These are phyloP conservation scores for Brachyptera risi DNA, from an alignment of 2,888 invertebrate genomes.

Conservation along the genomic window DNA sequence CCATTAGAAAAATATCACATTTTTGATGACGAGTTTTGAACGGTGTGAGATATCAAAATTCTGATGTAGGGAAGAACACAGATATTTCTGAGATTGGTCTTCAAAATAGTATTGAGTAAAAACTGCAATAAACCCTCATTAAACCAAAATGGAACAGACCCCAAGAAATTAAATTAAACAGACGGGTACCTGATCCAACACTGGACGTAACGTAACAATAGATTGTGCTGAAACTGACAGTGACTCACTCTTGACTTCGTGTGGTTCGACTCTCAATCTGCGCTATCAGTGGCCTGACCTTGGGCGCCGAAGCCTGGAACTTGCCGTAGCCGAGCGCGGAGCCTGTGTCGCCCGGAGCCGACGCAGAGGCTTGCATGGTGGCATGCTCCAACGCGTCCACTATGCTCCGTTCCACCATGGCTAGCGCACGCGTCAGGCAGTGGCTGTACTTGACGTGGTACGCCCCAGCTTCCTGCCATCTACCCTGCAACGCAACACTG, in stretches of 20 bases:
- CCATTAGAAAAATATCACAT: too few species aligned
- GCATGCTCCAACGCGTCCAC: slow-evolving; percentile 71
- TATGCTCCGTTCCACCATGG: slow-evolving; percentile 74
- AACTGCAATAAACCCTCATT: too few species aligned
- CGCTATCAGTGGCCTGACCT: slow-evolving; percentile 73
- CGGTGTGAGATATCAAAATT: too few species aligned
- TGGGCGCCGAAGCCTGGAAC: slow-evolving; percentile 88
- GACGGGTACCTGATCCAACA: too few species aligned
- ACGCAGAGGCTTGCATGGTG: slow-evolving; percentile 65
- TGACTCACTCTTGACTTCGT: slow-evolving; percentile 65
- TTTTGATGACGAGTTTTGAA: too few species aligned
- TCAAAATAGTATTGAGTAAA: too few species aligned
- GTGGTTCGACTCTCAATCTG: slow-evolving; percentile 76
- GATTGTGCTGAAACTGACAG: slow-evolving; percentile 23
- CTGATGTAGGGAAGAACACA: too few species aligned
- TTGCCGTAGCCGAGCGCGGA: slow-evolving; percentile 90
- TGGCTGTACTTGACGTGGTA: slow-evolving; percentile 84
- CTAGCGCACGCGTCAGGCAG: slow-evolving; percentile 74
- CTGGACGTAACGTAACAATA: not conserved
- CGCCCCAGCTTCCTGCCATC: slow-evolving; percentile 78
- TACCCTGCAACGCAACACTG: too few species aligned
- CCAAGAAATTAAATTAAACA: too few species aligned
- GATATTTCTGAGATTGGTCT: too few species aligned
- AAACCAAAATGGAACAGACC: too few species aligned
- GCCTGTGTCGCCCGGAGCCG: slow-evolving; percentile 50